phyloP scores from a whole-genome alignment of 2,797 vertebrate genomes.

The Euphonia xanthogaster region DNA sequence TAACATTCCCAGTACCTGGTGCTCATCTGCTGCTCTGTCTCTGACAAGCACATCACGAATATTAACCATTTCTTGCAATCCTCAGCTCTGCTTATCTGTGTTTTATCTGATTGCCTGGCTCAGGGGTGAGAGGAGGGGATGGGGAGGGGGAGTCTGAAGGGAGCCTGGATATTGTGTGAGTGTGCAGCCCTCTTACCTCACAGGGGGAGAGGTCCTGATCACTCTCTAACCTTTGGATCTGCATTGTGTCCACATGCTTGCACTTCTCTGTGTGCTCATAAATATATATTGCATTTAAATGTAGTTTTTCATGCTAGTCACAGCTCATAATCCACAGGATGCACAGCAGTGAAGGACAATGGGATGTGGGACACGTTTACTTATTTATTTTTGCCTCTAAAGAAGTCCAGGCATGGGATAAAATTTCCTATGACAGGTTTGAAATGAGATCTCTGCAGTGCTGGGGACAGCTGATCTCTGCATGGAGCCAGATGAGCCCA shows the following conservation, averaged over 20 bases:
- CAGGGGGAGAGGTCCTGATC: fast-evolving
- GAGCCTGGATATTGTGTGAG: neutral
- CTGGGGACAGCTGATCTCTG: neutral
- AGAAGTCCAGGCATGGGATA: neutral
- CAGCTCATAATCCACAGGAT: neutral
- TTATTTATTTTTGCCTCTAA: slow-evolving; percentile 17
- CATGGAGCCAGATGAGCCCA: neutral
- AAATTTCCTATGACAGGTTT: slow-evolving; percentile 28
- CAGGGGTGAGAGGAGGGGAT: neutral
- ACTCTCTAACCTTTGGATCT: neutral
- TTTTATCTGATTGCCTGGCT: neutral
- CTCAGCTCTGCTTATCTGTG: neutral
- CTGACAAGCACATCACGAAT: neutral
- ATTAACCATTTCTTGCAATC: neutral
- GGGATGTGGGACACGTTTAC: neutral
- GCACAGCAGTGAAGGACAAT: neutral
- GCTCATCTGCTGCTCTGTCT: neutral
- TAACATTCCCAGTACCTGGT: neutral
- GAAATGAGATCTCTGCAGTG: slow-evolving; percentile 37
- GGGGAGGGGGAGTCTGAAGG: neutral
- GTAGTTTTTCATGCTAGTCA: neutral
- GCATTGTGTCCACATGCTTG: neutral
- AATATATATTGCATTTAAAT: neutral
- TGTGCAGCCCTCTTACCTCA: neutral
- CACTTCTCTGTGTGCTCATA: neutral